Evolutionary conservation across 2,797 vertebrate species (phyloP), one percentile per base, ranked within the genome.

Genomic region (Mus spretus): DNA sequence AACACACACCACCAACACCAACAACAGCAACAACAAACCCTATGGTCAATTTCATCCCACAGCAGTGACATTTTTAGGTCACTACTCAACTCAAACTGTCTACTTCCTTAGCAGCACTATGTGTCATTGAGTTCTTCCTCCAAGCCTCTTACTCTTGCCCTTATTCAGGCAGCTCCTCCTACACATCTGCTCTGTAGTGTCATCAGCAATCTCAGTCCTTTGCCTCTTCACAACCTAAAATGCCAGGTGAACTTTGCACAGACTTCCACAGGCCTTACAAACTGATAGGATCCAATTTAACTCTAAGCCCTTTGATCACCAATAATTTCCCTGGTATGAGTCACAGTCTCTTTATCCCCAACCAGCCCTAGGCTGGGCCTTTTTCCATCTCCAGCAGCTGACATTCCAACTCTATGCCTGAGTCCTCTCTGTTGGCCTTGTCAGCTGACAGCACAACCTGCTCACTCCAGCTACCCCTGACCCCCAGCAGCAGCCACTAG

Each of bases 321-420:
- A 78, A 26, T 75, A 19, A 70, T 90, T 93, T 96, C 90, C 91
- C 88, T 88, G 80, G 47, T 31, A 15, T 95, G 83, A 91, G 53
- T 92, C 91, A 91, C 20, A 74, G 61, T 44, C 11, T 93, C 82
- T 37, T 55, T 82, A 81, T 44, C 47, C 53, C 94, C 82, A 63
- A 22, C 19, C 67, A 83, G 74, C 37, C 57, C 22, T 75, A 74
- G 53, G 67, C 55, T 59, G 13, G 63, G 85, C 86, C 40, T 28
- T 80, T 86, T 77, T 82, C 70, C 55, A 89, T 65, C 53, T 65
- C 22, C 0, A 79, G 94, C 78, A 87, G 82, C 91, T 95, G 91
- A 74, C 83, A 44, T 81, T 91, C 57, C 83, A 81, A 1, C 84
- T 94, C 80, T 40, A 70, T 47, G 65, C 65, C 57, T 34, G 57